Conservation (phyloP, 2,797 vertebrate genomes). For the Esox lucius region DNA sequence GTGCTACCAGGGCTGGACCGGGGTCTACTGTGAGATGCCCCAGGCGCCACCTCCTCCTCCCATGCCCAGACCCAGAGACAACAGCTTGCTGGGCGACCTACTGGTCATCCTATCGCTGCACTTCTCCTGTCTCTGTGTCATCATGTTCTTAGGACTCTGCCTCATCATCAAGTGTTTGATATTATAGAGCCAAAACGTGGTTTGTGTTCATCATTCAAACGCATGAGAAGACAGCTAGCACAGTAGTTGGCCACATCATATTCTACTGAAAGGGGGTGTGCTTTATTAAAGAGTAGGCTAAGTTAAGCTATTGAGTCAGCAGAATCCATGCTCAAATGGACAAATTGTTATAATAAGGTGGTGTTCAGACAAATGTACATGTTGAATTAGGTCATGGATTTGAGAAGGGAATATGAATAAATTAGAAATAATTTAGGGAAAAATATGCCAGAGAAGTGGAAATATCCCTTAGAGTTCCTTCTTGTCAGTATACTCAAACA, state of each 20-base stretch:
- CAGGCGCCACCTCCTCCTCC: slow-evolving; percentile 33
- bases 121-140: slow-evolving; percentile 69
- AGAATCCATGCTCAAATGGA: not conserved
- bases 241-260: not conserved
- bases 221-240: not conserved
- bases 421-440: not conserved
- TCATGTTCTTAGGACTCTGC: slow-evolving; percentile 70
- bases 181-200: slow-evolving; percentile 39
- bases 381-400: not conserved
- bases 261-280: not conserved
- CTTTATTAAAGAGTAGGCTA: not conserved
- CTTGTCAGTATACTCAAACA: too few relatives aligned
- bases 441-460: too few relatives aligned
- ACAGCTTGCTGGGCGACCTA: slow-evolving; percentile 55
- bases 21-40: slow-evolving; percentile 84
- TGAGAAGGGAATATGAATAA: not conserved
- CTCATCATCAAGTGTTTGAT: slow-evolving; percentile 72
- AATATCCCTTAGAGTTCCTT: too few relatives aligned
- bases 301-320: not conserved
- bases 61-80: slow-evolving; percentile 23
- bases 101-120: slow-evolving; percentile 61
- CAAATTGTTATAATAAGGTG: not conserved
- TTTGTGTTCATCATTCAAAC: not conserved
- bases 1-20: slow-evolving; percentile 88
- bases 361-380: not conserved